Conservation (phyloP, 2,113 vertebrate species). For the Ciconia stormi region DNA sequence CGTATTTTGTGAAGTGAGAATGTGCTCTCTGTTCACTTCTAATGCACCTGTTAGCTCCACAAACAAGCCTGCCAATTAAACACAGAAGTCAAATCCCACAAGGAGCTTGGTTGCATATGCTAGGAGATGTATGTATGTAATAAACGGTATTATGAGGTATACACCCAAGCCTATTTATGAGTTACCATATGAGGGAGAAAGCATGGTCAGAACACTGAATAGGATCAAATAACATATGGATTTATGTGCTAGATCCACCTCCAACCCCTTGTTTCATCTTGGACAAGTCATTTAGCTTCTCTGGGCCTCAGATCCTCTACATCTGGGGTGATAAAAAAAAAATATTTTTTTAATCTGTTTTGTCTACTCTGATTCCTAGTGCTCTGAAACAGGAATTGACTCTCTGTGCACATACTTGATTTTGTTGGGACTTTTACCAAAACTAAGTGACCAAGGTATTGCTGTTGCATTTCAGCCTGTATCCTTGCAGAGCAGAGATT, state of each 20-base stretch:
- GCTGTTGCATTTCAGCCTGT: not conserved
- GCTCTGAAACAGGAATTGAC: not conserved
- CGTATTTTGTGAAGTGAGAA: conserved; percentile 26
- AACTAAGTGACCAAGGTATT: not conserved
- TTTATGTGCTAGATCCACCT: not conserved
- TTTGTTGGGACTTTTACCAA: not conserved
- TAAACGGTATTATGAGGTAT: conserved; percentile 28
- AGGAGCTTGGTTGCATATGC: not conserved
- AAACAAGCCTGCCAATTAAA: conserved; percentile 41
- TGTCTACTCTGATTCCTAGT: not conserved
- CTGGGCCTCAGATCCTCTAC: not conserved
- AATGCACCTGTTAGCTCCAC: conserved; percentile 24
- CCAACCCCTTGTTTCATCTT: not conserved
- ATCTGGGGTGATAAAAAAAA: not conserved
- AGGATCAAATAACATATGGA: not conserved
- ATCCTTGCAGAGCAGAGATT: not conserved
- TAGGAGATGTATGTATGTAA: conserved; percentile 49
- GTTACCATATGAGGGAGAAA: not conserved
- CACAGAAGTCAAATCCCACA: conserved; percentile 24
- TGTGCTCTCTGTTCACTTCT: conserved; percentile 21
- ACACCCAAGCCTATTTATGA: conserved; percentile 29
- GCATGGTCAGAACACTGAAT: not conserved
- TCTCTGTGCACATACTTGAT: not conserved
- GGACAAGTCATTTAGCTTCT: not conserved
- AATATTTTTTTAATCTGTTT: not conserved